Evolutionary conservation across 1,140 invertebrate species (phyloP), one percentile per base, ranked within the genome.

Genomic region (Penaeus japonicus): DNA sequence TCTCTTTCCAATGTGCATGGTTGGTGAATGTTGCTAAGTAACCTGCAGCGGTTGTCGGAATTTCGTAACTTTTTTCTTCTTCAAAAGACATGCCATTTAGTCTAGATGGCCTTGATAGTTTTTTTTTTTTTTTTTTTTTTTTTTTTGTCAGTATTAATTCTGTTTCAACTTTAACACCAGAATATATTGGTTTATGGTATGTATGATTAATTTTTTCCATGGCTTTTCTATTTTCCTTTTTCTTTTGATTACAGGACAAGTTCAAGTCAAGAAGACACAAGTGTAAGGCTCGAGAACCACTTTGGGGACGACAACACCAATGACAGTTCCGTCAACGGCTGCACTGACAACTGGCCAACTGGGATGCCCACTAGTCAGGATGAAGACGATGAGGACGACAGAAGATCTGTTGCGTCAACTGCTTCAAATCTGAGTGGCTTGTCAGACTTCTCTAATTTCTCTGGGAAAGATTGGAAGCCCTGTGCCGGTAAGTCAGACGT

Each of bases 381-480:
- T 0, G 88, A 89, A 15, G 88, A 89, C 7, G 89, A 89, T 75
- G 83, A 86, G 1, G 89, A 89, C 12, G 89, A 89, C 53, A 55
- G 78, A 27, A 65, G 78, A 65, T 89, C 89, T n/a, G 89, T 89
- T 17, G 84, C 78, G 22, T 89, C 89, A 18, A 89, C 89, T 32
- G 82, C 89, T 0, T 89, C 89, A n/a, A 85, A 89, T 70, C 83
- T 89, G 55, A 89, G 89, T 81, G 89, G 89, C 70, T 54, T 89
- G 78, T 89, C 89, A 2, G 86, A 88, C 55, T 83, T 88, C 27
- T 88, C 86, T 15, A 85, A 89, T 75, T 86, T 89, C 53, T 89
- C 89, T 57, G 89, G 89, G 32, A 89, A 89, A 65, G 89, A 89
- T 55, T 89, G 89, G 89, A 89, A 89, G 57, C 89, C 89, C 10